A percentile compares a stretch with the other conserved stretches of the same genome.
These are phyloP conservation scores for Chunga burmeisteri DNA, from an alignment of 2,113 vertebrate species.

Conservation along the genomic window DNA sequence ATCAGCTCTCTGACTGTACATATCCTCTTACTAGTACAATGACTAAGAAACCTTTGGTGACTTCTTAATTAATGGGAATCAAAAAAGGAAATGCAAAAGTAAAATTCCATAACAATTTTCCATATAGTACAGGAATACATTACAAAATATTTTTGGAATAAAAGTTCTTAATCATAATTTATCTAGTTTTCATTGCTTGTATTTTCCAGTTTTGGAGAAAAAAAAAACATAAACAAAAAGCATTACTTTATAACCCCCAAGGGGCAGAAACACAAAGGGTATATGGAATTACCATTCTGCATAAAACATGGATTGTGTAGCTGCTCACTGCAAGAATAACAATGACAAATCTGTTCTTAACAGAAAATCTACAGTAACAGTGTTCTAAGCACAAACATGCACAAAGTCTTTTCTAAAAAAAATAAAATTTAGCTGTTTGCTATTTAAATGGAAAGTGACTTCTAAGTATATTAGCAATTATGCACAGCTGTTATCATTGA, in stretches of 20 bases:
- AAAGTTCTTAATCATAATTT: neutral
- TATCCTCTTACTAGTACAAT: neutral
- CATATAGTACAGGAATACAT: neutral
- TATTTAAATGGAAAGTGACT: neutral
- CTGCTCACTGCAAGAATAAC: neutral
- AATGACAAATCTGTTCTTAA: slow-evolving; percentile 17
- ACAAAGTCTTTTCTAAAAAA: neutral
- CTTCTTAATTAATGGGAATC: neutral
- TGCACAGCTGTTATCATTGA: neutral
- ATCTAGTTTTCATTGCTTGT: neutral
- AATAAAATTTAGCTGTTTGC: neutral
- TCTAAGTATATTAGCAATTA: neutral
- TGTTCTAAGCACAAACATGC: neutral
- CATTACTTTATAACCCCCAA: neutral
- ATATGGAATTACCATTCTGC: neutral
- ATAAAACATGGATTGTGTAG: neutral
- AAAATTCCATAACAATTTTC: neutral
- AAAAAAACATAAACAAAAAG: neutral
- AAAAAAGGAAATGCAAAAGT: neutral
- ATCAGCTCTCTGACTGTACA: neutral
- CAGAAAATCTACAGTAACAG: neutral
- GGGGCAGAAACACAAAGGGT: neutral
- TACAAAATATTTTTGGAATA: neutral
- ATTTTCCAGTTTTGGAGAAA: neutral
- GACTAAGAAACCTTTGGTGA: neutral